Conservation (phyloP, 2,888 invertebrate genomes). For the Amiota communis region DNA sequence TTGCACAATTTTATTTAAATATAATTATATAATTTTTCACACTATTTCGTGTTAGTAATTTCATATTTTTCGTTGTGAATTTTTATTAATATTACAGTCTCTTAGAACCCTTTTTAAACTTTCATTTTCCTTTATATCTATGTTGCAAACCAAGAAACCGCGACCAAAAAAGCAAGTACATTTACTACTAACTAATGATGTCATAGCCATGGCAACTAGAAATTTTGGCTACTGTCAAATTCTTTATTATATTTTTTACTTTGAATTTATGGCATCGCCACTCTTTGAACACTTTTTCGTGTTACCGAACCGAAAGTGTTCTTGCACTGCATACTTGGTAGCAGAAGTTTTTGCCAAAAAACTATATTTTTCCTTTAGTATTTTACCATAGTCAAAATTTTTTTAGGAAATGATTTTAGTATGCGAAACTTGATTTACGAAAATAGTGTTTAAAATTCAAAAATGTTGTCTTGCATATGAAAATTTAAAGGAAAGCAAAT, state of each 20-base stretch:
- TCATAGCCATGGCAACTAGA: neutral
- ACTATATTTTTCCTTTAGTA: neutral
- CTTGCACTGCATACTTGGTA: neutral
- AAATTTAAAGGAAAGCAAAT: neutral
- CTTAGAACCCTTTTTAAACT: neutral
- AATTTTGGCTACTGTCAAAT: neutral
- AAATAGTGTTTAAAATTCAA: neutral
- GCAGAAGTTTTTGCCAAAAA: neutral
- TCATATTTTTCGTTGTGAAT: too few species aligned
- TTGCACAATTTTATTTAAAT: too few species aligned
- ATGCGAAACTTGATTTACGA: constrained; percentile 4
- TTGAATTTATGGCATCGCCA: constrained; percentile 16
- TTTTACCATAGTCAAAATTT: too few species aligned
- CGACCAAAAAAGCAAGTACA: neutral
- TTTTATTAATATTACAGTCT: too few species aligned
- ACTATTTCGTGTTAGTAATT: too few species aligned
- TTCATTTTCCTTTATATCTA: neutral
- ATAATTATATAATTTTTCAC: too few species aligned
- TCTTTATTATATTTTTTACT: neutral
- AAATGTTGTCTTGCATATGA: neutral
- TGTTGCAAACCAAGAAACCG: neutral
- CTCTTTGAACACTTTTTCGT: neutral
- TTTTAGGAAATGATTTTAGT: neutral
- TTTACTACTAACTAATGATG: too few species aligned
- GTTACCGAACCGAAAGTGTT: constrained; percentile 12